Evolutionary conservation across 1,140 invertebrate species (phyloP).

Genomic region (Drosophila repletoides): DNA sequence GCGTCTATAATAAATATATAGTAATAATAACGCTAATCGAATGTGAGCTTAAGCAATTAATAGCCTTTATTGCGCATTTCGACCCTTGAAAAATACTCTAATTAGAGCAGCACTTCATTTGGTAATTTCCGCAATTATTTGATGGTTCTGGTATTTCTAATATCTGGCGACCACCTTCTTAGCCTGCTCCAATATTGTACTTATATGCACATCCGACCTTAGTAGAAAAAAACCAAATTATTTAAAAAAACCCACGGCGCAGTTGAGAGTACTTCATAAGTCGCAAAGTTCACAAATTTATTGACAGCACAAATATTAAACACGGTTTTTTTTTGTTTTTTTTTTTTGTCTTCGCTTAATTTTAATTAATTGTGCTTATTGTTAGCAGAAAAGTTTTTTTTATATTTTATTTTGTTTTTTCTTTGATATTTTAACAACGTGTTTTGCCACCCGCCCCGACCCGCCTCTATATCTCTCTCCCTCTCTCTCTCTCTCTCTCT

Average conservation of each 20-base stretch:
- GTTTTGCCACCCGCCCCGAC: constrained; percentile 29
- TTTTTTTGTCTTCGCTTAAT: constrained; percentile 56
- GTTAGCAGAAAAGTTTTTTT: constrained; percentile 22
- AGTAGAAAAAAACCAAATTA: no score
- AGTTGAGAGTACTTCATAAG: constrained; percentile 65
- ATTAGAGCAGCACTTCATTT: constrained; percentile 34
- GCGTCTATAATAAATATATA: constrained; percentile 19
- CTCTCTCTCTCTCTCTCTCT: neutral
- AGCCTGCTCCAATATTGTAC: constrained; percentile 10
- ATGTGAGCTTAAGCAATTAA: constrained; percentile 39
- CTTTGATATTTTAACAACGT: constrained; percentile 61
- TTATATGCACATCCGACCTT: no score
- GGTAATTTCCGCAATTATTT: constrained; percentile 3
- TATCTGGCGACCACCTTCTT: neutral
- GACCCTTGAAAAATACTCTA: constrained; percentile 38
- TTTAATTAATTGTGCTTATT: constrained; percentile 74
- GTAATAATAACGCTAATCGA: constrained; percentile 42
- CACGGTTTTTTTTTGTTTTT: constrained; percentile 9
- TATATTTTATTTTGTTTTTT: constrained; percentile 1
- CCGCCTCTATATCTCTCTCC: neutral
- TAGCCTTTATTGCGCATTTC: constrained; percentile 45
- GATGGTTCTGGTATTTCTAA: constrained; percentile 2
- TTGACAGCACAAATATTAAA: constrained; percentile 75
- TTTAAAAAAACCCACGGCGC: constrained; percentile 34
- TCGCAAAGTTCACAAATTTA: constrained; percentile 74